These are phyloP conservation scores for Colossoma macropomum DNA, from an alignment of 2,113 vertebrate genomes.

Conservation along the genomic window DNA sequence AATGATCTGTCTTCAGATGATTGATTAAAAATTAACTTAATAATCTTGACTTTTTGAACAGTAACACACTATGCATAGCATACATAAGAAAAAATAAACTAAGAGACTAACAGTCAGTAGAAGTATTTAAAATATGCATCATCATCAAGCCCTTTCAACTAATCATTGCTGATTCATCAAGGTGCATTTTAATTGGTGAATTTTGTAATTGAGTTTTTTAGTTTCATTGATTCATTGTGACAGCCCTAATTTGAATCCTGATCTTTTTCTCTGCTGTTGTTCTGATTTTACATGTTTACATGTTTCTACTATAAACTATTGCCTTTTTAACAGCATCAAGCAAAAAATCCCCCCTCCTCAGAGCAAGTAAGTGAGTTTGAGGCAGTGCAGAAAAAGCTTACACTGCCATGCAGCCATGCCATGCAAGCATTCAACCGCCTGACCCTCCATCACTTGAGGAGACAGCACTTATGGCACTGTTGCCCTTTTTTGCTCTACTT, in stretches of 20 bases:
- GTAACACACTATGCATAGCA: too few species aligned
- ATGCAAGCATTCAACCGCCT: constrained; percentile 85
- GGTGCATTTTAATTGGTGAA: not conserved
- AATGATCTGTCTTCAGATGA: too few species aligned
- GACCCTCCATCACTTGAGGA: constrained; percentile 33
- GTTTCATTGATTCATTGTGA: not conserved
- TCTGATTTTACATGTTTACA: constrained; percentile 82
- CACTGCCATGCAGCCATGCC: constrained; percentile 82
- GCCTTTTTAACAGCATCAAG: constrained; percentile 98
- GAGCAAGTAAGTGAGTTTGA: constrained; percentile 94
- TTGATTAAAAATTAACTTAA: too few species aligned
- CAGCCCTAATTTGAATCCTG: constrained; percentile 14
- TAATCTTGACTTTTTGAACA: too few species aligned
- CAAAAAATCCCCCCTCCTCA: constrained; percentile 94
- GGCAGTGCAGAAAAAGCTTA: constrained; percentile 81
- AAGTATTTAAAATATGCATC: too few species aligned
- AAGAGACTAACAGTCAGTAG: too few species aligned
- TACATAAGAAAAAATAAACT: too few species aligned
- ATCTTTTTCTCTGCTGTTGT: constrained; percentile 70
- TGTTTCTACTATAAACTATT: constrained; percentile 91
- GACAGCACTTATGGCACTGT: constrained; percentile 1
- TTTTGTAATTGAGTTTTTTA: too few species aligned
- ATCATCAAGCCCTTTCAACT: too few species aligned
- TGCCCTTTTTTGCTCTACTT: constrained; percentile 11
- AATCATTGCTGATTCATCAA: not conserved